Evolutionary conservation across 2,888 invertebrate species (phyloP).

Genomic region (Panorpa germanica): DNA sequence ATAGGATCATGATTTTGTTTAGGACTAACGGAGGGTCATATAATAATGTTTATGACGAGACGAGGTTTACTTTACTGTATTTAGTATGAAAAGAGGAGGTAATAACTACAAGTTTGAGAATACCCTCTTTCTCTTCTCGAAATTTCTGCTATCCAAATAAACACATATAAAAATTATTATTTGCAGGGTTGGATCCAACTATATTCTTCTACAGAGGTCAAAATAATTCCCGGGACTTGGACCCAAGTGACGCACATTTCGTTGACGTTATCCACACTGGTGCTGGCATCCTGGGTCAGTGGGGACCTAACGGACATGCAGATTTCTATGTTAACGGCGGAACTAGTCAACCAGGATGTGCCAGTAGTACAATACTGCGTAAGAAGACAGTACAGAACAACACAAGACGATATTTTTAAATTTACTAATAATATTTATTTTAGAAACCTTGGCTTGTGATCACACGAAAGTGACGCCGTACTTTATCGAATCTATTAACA

Average conservation of each 20-base stretch:
- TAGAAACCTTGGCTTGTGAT: conserved; percentile 75
- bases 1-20: no score
- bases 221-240: conserved; percentile 62
- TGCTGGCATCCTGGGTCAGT: conserved; percentile 73
- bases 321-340: conserved; percentile 82
- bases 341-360: conserved; percentile 74
- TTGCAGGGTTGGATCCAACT: conserved; percentile 60
- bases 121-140: no score
- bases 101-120: no score
- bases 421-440: conserved; percentile 13
- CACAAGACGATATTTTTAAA: conserved; percentile 2
- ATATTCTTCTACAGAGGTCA: conserved; percentile 71
- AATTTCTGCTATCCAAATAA: no score
- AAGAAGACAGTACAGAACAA: conserved; percentile 21
- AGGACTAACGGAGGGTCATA: no score
- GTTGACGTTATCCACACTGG: conserved; percentile 74
- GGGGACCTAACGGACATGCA: conserved; percentile 77
- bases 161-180: no score
- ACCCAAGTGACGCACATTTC: conserved; percentile 62
- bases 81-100: no score
- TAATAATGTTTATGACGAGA: no score
- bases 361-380: conserved; percentile 66
- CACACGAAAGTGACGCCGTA: conserved; percentile 82
- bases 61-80: no score
- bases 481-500: conserved; percentile 75